Conservation (phyloP, 2,888 invertebrate species). For the Scrobipalpa atriplicella region DNA sequence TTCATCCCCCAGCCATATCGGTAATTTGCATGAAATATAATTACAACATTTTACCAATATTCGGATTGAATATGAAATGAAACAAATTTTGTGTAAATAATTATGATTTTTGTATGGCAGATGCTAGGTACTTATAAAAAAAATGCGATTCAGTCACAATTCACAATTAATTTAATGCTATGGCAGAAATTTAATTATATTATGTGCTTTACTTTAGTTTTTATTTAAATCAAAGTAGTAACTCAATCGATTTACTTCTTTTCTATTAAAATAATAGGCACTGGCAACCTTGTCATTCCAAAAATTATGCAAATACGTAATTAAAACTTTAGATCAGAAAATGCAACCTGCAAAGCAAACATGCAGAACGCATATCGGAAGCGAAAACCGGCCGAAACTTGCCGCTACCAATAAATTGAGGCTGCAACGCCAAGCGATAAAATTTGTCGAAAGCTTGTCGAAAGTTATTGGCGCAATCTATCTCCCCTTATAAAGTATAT, state of each 20-base stretch:
- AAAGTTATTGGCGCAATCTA: slow-evolving; percentile 8
- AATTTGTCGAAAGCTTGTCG: slow-evolving; percentile 12
- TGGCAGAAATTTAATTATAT: too few species aligned
- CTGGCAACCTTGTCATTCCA: neutral
- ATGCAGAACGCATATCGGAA: neutral
- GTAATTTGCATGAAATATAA: neutral
- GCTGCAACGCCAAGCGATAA: slow-evolving; percentile 7
- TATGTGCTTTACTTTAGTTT: too few species aligned
- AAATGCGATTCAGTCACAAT: too few species aligned
- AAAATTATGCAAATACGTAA: neutral
- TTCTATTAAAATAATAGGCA: neutral
- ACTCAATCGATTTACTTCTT: neutral
- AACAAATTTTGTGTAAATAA: neutral
- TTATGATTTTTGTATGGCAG: too few species aligned
- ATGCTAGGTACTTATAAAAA: too few species aligned
- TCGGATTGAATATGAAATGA: neutral
- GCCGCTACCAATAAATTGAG: slow-evolving; percentile 3
- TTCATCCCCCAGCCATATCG: neutral
- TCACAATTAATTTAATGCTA: too few species aligned
- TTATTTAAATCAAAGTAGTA: too few species aligned
- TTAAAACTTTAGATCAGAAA: neutral
- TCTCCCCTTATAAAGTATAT: slow-evolving; percentile 5
- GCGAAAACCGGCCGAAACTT: neutral
- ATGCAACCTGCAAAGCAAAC: neutral
- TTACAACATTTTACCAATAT: neutral